Conservation (phyloP, 2,113 vertebrate genomes). For the Ranitomeya imitator region DNA sequence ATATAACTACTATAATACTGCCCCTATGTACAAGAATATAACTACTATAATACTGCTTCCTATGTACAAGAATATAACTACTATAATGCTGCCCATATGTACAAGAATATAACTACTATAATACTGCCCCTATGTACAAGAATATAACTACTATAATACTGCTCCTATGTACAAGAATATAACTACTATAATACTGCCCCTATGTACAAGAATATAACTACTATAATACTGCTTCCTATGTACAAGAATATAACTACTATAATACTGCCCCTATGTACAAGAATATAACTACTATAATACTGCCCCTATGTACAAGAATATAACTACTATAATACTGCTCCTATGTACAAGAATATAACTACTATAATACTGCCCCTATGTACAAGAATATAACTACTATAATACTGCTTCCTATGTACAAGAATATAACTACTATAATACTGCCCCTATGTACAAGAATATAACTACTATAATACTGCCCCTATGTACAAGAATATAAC, state of each 20-base stretch:
- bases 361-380: neutral
- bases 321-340: neutral
- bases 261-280: neutral
- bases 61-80: neutral
- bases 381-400: neutral
- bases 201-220: neutral
- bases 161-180: constrained; percentile 1
- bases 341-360: neutral
- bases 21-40: neutral
- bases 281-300: neutral
- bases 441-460: neutral
- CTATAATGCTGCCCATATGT: neutral
- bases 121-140: neutral
- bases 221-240: constrained; percentile 6
- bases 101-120: neutral
- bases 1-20: neutral
- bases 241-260: constrained; percentile 9
- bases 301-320: neutral
- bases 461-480: neutral
- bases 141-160: constrained; percentile 22
- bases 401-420: neutral
- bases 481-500: neutral
- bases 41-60: neutral
- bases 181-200: neutral
- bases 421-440: neutral